Percentiles rank a stretch among this genome's conserved stretches.
These are phyloP conservation scores for Emydura subglobosa DNA, from an alignment of 2,113 vertebrate species.

Conservation along the genomic window DNA sequence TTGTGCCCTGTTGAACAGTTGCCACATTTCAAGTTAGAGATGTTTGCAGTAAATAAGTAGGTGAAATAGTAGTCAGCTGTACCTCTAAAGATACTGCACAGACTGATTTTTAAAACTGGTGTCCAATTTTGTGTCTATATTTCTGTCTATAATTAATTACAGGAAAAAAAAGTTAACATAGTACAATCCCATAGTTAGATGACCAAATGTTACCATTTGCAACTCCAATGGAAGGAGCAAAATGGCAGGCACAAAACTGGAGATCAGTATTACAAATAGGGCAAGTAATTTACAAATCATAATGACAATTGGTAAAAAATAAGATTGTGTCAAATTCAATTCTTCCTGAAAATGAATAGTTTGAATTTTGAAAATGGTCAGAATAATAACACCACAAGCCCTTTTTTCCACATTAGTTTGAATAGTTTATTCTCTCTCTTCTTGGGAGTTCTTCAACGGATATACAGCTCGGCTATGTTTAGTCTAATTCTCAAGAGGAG, in stretches of 20 bases:
- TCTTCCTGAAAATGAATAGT: background rate
- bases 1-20: background rate
- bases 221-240: background rate
- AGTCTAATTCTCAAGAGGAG: background rate
- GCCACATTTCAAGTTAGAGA: background rate
- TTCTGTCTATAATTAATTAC: background rate
- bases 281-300: background rate
- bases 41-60: background rate
- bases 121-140: background rate
- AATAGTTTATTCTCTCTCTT: background rate
- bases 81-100: background rate
- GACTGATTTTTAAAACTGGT: background rate
- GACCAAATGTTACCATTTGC: background rate
- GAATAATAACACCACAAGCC: background rate
- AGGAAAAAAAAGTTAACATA: background rate
- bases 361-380: background rate
- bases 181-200: background rate
- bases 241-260: background rate
- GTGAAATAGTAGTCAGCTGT: accelerated
- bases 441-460: background rate
- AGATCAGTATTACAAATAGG: background rate
- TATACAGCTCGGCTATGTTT: background rate
- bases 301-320: background rate
- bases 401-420: accelerated
- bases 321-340: too few species aligned